Evolutionary conservation across 23 tunicate genomes (phyloP).

Genomic region (Oikopleura albicans): DNA sequence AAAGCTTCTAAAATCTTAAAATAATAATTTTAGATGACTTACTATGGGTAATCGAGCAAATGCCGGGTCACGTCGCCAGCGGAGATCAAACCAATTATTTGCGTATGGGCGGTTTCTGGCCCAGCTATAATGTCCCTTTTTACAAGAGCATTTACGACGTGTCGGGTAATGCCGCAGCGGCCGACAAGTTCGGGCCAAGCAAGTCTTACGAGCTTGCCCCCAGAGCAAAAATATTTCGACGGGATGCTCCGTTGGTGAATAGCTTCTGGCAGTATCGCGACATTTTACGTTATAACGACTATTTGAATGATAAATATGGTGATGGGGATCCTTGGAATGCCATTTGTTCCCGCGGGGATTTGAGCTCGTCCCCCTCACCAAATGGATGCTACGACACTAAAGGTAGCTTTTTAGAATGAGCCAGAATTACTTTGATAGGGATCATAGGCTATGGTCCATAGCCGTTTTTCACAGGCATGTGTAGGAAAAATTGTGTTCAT

Average conservation of each 20-base stretch:
- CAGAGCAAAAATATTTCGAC: slow-evolving; percentile 24
- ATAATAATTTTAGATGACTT: slow-evolving; percentile 18
- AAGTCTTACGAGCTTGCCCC: slow-evolving; percentile 26
- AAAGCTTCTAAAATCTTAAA: too few species aligned
- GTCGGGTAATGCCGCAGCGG: slow-evolving; percentile 21
- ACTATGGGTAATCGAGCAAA: slow-evolving; percentile 26
- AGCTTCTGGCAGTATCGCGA: slow-evolving; percentile 15
- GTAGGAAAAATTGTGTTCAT: too few species aligned
- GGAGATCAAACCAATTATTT: slow-evolving; percentile 20
- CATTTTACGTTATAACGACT: slow-evolving; percentile 21
- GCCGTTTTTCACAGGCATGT: too few species aligned
- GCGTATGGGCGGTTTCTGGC: slow-evolving; percentile 26
- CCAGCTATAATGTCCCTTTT: slow-evolving; percentile 28
- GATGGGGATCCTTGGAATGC: slow-evolving; percentile 20
- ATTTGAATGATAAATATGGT: slow-evolving; percentile 14
- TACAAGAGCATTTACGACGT: slow-evolving; percentile 18
- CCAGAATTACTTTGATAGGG: too few species aligned
- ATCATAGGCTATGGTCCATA: too few species aligned
- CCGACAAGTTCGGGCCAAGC: slow-evolving; percentile 13
- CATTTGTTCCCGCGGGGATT: slow-evolving; percentile 26
- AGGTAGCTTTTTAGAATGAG: slow-evolving; percentile 15
- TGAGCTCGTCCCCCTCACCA: background rate
- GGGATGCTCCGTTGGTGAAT: slow-evolving; percentile 16
- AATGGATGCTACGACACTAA: slow-evolving; percentile 26
- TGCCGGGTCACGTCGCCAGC: slow-evolving; percentile 21